Evolutionary conservation across 1,140 invertebrate species (phyloP), one percentile per base, ranked within the genome.

Genomic region (Tetraneura akinire): DNA sequence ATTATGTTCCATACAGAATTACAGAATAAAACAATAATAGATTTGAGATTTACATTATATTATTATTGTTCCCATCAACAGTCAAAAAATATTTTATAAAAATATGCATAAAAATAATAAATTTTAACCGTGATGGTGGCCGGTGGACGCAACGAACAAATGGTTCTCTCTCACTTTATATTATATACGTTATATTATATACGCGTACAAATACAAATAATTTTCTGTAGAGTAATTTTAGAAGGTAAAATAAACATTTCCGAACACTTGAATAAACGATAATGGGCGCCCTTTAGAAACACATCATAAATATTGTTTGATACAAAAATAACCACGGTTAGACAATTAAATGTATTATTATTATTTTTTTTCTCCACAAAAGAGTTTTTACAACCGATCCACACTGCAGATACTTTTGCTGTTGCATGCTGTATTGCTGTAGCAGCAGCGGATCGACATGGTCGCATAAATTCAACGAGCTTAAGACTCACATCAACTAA

Each of bases 201-300:
- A n/a, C n/a, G n/a, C n/a, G n/a, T n/a, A n/a, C n/a, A n/a, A n/a
- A n/a, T 4, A 37, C 32, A 37, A 37, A 37, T 37, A 21, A 5
- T 45, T 66, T 37, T 42, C 62, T 68, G 23, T 47, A 11, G 32
- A 37, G 73, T 57, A 76, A 76, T 76, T 76, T 57, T 76, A 76
- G 73, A 76, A 76, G 53, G 73, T 76, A 57, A 76, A 42, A 23
- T 53, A 57, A 76, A 76, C 53, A 57, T 23, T 21, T 3, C 8
- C 32, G 18, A 42, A 57, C 51, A 76, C 73, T 73, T 53, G 70
- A 73, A 55, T 16, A 73, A 73, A 73, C 70, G 21, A 26, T 29
- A 8, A 29, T 26, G 18, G 60, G n/a, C 32, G 1, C 3, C 10
- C 4, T 26, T 13, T 13, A 13, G 18, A 64, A 64, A 47, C 13